These are phyloP conservation scores for Caenorhabditis zanzibari DNA, from an alignment of 2,888 invertebrate species.

Conservation along the genomic window DNA sequence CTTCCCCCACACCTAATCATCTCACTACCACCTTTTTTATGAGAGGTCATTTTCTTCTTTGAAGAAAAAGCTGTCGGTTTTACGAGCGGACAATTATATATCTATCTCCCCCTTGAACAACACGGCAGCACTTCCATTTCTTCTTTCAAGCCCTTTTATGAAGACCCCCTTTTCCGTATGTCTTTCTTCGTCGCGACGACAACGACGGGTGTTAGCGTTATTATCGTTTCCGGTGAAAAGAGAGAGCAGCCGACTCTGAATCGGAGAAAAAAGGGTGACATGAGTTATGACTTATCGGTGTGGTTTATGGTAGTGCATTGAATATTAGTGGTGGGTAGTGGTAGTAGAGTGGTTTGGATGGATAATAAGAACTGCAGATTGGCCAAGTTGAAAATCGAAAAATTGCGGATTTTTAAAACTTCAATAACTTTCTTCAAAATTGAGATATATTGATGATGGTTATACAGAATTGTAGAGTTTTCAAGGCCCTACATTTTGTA, in stretches of 20 bases:
- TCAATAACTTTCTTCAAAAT: too few relatives aligned
- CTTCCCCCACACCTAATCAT: slow-evolving; percentile 14
- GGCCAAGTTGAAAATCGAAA: too few relatives aligned
- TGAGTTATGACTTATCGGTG: slow-evolving; percentile 53
- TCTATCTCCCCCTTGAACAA: neutral
- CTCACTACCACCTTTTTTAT: slow-evolving; percentile 3
- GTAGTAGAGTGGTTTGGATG: too few relatives aligned
- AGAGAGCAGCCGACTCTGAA: slow-evolving; percentile 3
- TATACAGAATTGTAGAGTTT: too few relatives aligned
- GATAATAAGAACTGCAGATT: too few relatives aligned
- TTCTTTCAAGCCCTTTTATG: slow-evolving; percentile 25
- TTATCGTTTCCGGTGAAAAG: slow-evolving; percentile 61
- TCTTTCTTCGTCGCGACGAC: neutral
- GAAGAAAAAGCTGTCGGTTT: slow-evolving; percentile 53
- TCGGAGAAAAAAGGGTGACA: slow-evolving; percentile 43
- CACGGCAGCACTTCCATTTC: slow-evolving; percentile 14
- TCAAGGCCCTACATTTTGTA: too few relatives aligned
- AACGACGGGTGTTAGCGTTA: slow-evolving; percentile 58
- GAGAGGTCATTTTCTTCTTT: slow-evolving; percentile 16
- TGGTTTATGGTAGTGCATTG: too few relatives aligned
- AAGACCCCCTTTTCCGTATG: neutral
- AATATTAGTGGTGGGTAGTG: neutral
- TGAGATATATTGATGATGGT: too few relatives aligned
- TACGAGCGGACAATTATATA: slow-evolving; percentile 61
- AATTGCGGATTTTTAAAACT: too few relatives aligned